These are phyloP conservation scores for Tachysurus fulvidraco DNA, from an alignment of 2,113 vertebrate genomes.

Conservation along the genomic window DNA sequence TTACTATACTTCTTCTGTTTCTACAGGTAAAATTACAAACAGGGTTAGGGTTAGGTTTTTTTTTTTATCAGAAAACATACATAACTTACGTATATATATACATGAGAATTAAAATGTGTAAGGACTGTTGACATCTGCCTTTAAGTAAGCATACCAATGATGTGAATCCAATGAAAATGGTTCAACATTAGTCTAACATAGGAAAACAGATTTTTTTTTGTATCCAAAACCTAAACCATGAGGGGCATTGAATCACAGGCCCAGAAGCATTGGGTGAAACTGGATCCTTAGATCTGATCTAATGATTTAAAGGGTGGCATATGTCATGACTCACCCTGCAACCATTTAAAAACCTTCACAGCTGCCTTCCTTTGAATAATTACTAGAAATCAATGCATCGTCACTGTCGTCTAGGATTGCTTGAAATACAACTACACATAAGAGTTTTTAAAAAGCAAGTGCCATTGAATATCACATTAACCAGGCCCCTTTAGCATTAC, in stretches of 20 bases:
- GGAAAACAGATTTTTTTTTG: conserved; percentile 23
- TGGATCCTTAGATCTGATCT: conserved; percentile 9
- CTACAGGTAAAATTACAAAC: not conserved
- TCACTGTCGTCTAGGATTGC: not conserved
- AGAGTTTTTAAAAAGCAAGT: conserved; percentile 10
- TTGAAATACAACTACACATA: not conserved
- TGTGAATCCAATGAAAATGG: not conserved
- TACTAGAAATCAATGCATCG: conserved; percentile 25
- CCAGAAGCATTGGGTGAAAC: conserved; percentile 18
- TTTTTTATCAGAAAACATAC: not conserved
- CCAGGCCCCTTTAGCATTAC: not conserved
- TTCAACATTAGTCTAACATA: not conserved
- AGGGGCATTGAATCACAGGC: not conserved
- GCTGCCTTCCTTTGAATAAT: conserved; percentile 13
- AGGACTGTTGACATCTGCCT: not conserved
- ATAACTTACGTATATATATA: no score
- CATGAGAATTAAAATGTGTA: no score
- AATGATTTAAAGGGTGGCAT: conserved; percentile 32
- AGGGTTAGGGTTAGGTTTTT: no score
- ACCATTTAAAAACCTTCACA: conserved; percentile 19
- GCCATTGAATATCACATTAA: not conserved
- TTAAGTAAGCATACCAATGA: not conserved
- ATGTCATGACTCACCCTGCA: conserved; percentile 5
- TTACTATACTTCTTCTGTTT: not conserved
- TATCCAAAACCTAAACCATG: conserved; percentile 5